Base-by-base conservation (phyloP, 2,888 invertebrate species). In the Anarsia innoxiella region DNA sequence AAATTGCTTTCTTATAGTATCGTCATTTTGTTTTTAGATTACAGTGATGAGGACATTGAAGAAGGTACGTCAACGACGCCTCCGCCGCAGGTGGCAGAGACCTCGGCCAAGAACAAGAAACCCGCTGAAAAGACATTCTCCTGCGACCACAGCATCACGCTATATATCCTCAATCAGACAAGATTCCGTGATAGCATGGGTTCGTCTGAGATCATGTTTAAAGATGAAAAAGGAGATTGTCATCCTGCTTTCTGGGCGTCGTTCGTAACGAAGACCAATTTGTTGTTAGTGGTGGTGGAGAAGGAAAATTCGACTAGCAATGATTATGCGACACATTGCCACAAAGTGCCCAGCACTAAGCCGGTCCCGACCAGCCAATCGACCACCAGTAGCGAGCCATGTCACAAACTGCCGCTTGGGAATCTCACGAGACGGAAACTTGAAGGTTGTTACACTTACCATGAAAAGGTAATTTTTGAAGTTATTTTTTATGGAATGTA, bases 401-500 rank as follows among this genome's bases (percentile, higher is more conserved):
- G 94, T 59, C 91, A 94, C 55, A 94, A 94, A 67, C 75, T 92
- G 36, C 86, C 89, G 41, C 73, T 94, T 48, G 93, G 92, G 48
- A 86, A 87, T 38, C 77, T 93, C 46, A 85, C 87, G 2, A 78
- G 93, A 19, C 76, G 93, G 45, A 85, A 90, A 40, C 84, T 93
- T 14, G 88, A 90, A 41, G 92, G 90, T 38, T 94, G 94, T 64
- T 94, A 87, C 59, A 93, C 93, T 35, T 89, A 91, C 51, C 91
- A 94, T 73, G 88, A 89, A 25, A 77, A 88, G 78, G 91, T 91
- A 72, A 33, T 31, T 27, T 12, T 29, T 19, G 19, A 19, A n/a
- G n/a, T n/a, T n/a, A n/a, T n/a, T n/a, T n/a, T n/a, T n/a, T n/a
- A n/a, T n/a, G n/a, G n/a, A n/a, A n/a, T n/a, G n/a, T n/a, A n/a